These are phyloP conservation scores for Nasonia longicornis DNA, from an alignment of 1,140 invertebrate species.

Conservation along the genomic window DNA sequence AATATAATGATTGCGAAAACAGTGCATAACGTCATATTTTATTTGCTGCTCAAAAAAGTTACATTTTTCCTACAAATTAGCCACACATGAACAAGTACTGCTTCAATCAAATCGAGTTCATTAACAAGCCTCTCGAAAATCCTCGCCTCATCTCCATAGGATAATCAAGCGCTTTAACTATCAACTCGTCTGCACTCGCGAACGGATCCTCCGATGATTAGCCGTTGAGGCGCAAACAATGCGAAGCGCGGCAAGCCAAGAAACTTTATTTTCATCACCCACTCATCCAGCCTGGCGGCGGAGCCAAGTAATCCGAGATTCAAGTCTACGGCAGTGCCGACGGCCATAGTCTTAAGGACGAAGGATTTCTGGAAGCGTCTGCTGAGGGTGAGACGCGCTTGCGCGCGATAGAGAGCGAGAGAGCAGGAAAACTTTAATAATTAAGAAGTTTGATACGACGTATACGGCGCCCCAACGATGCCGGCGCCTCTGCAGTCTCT, in stretches of 20 bases:
- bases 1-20: too few relatives aligned
- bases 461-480: neutral
- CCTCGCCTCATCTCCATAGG: neutral
- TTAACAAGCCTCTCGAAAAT: neutral
- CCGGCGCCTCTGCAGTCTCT: neutral
- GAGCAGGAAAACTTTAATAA: constrained; percentile 39
- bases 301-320: constrained; percentile 27
- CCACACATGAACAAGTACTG: too few relatives aligned
- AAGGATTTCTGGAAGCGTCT: constrained; percentile 35
- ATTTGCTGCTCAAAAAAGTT: too few relatives aligned
- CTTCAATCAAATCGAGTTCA: too few relatives aligned
- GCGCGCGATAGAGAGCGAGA: neutral
- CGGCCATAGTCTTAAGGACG: constrained; percentile 1
- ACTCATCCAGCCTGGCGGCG: neutral
- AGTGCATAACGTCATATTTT: too few relatives aligned
- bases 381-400: neutral
- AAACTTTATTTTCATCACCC: constrained; percentile 29
- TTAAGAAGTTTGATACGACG: constrained; percentile 43
- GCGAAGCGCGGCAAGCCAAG: neutral
- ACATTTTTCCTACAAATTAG: too few relatives aligned
- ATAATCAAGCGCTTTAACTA: neutral
- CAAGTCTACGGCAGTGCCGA: neutral
- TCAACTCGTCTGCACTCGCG: neutral
- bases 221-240: constrained; percentile 1
- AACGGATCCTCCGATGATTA: neutral